Evolutionary conservation across 2,888 invertebrate species (phyloP).

Genomic region (Drepana falcataria): DNA sequence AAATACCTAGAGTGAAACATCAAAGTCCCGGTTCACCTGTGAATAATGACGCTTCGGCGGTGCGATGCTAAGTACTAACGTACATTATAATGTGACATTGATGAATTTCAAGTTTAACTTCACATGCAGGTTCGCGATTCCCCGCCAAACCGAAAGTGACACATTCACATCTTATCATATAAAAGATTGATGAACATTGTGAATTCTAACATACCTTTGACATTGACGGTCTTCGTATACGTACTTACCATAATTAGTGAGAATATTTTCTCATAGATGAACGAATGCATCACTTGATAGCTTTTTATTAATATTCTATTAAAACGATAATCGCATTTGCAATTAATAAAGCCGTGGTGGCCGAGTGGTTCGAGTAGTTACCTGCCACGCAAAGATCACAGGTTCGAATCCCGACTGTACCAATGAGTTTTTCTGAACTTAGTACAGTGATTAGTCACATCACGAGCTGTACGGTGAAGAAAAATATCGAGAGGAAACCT

Average conservation of each 20-base stretch:
- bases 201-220: background rate
- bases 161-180: conserved; percentile 2
- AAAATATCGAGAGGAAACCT: too few species aligned
- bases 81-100: conserved; percentile 1
- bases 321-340: too few species aligned
- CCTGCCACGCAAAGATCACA: too few species aligned
- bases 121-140: background rate
- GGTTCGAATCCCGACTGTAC: too few species aligned
- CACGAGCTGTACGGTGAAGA: too few species aligned
- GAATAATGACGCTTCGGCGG: background rate
- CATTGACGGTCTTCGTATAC: background rate
- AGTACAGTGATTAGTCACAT: too few species aligned
- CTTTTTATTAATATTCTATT: too few species aligned
- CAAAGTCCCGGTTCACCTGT: background rate
- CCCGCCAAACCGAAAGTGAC: conserved; percentile 3
- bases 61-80: background rate
- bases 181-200: conserved; percentile 1
- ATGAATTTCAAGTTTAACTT: conserved; percentile 1
- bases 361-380: too few species aligned
- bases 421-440: too few species aligned
- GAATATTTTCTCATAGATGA: background rate
- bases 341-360: too few species aligned
- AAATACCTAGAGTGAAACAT: background rate
- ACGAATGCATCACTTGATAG: too few species aligned
- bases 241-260: background rate